Evolutionary conservation across 2,888 invertebrate species (phyloP).

Genomic region (Philereme transversata): DNA sequence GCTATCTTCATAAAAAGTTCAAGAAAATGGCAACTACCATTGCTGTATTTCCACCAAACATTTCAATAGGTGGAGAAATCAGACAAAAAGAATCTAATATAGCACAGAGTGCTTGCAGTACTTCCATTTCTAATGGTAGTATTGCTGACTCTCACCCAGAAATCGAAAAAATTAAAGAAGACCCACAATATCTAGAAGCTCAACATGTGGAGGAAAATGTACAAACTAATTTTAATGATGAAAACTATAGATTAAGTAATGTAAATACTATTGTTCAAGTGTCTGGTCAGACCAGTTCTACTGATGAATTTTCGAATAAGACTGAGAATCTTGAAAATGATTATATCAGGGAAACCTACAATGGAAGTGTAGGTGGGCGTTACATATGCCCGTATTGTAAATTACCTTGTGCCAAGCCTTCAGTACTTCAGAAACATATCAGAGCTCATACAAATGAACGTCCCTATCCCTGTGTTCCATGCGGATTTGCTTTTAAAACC

Average conservation of each 20-base stretch:
- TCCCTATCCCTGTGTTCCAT: slow-evolving; percentile 94
- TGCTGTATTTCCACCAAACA: slow-evolving; percentile 64
- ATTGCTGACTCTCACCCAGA: slow-evolving; percentile 77
- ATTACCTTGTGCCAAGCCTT: slow-evolving; percentile 95
- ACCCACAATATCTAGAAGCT: slow-evolving; percentile 53
- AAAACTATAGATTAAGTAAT: slow-evolving; percentile 76
- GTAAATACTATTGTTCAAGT: slow-evolving; percentile 78
- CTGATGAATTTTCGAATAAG: slow-evolving; percentile 82
- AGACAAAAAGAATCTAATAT: slow-evolving; percentile 64
- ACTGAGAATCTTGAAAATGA: slow-evolving; percentile 82
- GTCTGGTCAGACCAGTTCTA: slow-evolving; percentile 82
- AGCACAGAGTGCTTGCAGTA: slow-evolving; percentile 59
- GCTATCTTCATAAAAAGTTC: slow-evolving; percentile 96
- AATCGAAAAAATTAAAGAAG: slow-evolving; percentile 74
- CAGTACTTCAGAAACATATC: slow-evolving; percentile 96
- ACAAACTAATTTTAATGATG: slow-evolving; percentile 81
- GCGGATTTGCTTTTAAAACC: slow-evolving; percentile 97
- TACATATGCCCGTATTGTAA: slow-evolving; percentile 95
- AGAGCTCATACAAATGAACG: slow-evolving; percentile 96
- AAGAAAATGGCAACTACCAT: slow-evolving; percentile 91
- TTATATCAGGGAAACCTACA: slow-evolving; percentile 77
- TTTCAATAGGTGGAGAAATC: slow-evolving; percentile 61
- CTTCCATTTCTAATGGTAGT: slow-evolving; percentile 73
- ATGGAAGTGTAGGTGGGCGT: slow-evolving; percentile 83
- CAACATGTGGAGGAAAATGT: slow-evolving; percentile 73